Evolutionary conservation across 1,140 invertebrate genomes (phyloP), one percentile per base, ranked within the genome.

Genomic region (Polypedilum pembai): DNA sequence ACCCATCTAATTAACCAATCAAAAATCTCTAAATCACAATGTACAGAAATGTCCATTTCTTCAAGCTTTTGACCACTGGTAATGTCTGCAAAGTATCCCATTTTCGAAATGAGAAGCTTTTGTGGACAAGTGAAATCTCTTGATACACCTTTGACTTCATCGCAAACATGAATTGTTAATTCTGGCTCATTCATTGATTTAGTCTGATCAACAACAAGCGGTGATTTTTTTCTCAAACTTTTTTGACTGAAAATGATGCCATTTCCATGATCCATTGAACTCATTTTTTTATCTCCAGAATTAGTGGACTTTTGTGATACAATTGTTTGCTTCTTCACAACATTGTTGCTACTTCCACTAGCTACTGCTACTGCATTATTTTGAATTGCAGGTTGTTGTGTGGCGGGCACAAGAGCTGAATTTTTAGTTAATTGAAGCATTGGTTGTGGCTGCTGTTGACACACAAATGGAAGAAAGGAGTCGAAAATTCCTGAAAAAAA

Each of bases 1-100:
- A 96, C 92, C 93, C 95, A 98, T 76, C 90, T 88, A 90, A 98
- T 95, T n/a, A 98, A 83, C 95, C 95, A 98, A 77, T 98, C 94
- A 81, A 98, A 98, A n/a, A 87, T 87, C 80, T 86, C 89, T 73
- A 98, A 91, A 83, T 98, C 95, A 81, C 95, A 97, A 81, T 98
- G 94, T 0, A 97, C 94, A 0, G 94, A 96, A 77, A 98, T 96
- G 78, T 98, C 95, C 86, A 97, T 96, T 77, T 96, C 94, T 80
- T 95, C 93, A n/a, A 95, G 80, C 72, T 89, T 87, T 82, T 94
- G 92, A 8, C 93, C 92, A 7, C 89, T 87, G 0, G 92, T 93
- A 0, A 94, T 90, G 80, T 95, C 92, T 21, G 93, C 91, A 84
- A 97, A 98, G 82, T 97, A 98, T 56, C 92, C 92, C 94, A 98